Conservation (phyloP, 1,140 invertebrate genomes). For the Cyclargus thomasi region DNA sequence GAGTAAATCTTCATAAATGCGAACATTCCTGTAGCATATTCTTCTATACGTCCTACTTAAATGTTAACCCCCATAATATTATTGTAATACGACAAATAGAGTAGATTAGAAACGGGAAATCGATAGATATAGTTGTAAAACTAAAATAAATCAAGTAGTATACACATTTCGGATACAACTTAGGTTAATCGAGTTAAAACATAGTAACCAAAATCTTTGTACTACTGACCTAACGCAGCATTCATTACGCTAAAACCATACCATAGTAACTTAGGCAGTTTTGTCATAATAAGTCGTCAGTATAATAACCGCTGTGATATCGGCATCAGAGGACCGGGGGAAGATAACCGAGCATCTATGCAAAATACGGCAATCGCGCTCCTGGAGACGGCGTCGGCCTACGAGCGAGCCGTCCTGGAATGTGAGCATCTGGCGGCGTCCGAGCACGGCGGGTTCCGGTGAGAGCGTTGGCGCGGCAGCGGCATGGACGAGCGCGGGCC, state of each 20-base stretch:
- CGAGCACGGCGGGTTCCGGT: slow-evolving; percentile 67
- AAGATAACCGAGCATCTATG: slow-evolving; percentile 59
- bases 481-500: slow-evolving; percentile 66
- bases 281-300: slow-evolving; percentile 23
- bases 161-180: neutral
- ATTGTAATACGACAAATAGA: no score
- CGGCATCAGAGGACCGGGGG: slow-evolving; percentile 41
- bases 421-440: slow-evolving; percentile 64
- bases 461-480: slow-evolving; percentile 64
- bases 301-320: slow-evolving; percentile 31
- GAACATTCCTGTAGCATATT: no score
- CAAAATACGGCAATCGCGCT: slow-evolving; percentile 70
- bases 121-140: neutral
- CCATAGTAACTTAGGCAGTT: slow-evolving; percentile 47
- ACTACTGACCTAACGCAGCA: neutral
- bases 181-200: neutral
- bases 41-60: no score
- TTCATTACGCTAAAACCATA: slow-evolving; percentile 43
- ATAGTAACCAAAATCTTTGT: neutral
- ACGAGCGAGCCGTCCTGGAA: slow-evolving; percentile 63
- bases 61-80: no score
- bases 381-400: slow-evolving; percentile 63
- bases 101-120: neutral
- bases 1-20: no score
- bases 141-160: neutral